Evolutionary conservation across 2,113 vertebrate species (phyloP).

Genomic region (Ammodramus savannarum): DNA sequence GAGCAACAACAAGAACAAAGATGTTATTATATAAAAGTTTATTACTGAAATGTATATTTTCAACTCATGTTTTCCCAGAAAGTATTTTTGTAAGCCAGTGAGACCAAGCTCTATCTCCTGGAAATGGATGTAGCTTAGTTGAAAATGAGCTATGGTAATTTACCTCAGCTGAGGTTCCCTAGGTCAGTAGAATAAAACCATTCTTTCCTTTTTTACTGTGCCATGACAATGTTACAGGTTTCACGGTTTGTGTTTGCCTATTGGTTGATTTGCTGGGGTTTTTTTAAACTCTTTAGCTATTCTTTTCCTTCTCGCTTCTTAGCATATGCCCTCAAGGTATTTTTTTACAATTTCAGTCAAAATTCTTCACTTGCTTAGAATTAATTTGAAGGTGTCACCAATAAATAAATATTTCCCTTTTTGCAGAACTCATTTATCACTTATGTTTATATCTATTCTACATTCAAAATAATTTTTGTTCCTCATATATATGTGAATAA

Average conservation of each 20-base stretch:
- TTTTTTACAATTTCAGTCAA: slow-evolving; percentile 4
- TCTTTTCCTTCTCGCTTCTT: slow-evolving; percentile 13
- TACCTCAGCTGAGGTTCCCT: not conserved
- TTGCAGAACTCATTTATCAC: slow-evolving; percentile 49
- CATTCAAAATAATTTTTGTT: slow-evolving; percentile 40
- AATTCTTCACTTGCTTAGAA: slow-evolving; percentile 57
- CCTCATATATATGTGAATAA: slow-evolving; percentile 34
- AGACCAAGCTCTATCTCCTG: not conserved
- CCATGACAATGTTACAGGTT: not conserved
- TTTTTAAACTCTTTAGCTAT: not conserved
- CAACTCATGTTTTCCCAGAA: not conserved
- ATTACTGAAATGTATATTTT: not conserved
- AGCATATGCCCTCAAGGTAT: not conserved
- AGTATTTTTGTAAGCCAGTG: not conserved
- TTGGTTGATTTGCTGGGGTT: not conserved
- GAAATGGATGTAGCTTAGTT: not conserved
- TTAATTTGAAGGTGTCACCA: slow-evolving; percentile 32
- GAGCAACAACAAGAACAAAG: not conserved
- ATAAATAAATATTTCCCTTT: slow-evolving; percentile 49
- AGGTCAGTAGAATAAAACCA: not conserved
- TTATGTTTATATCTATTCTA: slow-evolving; percentile 55
- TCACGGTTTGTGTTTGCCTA: not conserved
- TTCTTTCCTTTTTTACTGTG: not conserved
- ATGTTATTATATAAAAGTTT: not conserved
- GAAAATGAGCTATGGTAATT: not conserved